These are phyloP conservation scores for Aphis gossypii DNA, from an alignment of 1,140 invertebrate species.

Conservation along the genomic window DNA sequence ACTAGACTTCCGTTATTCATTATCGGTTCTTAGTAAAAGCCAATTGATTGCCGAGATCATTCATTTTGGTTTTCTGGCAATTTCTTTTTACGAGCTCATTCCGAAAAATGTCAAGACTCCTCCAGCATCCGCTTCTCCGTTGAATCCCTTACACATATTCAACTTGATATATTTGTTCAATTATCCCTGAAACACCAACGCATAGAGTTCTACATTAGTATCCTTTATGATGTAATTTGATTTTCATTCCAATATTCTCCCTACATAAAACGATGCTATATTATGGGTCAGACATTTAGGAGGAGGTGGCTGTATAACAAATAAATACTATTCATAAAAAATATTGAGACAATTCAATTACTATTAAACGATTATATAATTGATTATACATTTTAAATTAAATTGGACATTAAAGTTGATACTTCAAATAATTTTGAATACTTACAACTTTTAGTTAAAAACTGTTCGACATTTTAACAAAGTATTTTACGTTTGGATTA, in stretches of 20 bases:
- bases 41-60: slow-evolving; percentile 24
- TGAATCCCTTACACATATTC: background rate
- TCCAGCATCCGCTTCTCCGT: background rate
- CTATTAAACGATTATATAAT: background rate
- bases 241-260: background rate
- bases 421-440: background rate
- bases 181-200: background rate
- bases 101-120: background rate
- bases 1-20: background rate
- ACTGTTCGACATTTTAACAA: background rate
- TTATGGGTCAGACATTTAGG: background rate
- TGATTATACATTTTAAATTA: background rate
- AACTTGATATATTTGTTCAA: background rate
- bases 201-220: background rate
- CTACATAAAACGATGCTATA: background rate
- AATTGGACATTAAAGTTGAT: background rate
- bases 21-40: background rate
- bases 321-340: background rate
- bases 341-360: background rate
- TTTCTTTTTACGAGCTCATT: slow-evolving; percentile 38
- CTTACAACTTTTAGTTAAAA: background rate
- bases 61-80: slow-evolving; percentile 21
- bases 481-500: background rate
- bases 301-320: background rate
- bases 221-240: background rate